A percentile compares a stretch with the other conserved stretches of the same genome.
Evolutionary conservation across 2,113 vertebrate species (phyloP).

Genomic region (Ochotona curzoniae): DNA sequence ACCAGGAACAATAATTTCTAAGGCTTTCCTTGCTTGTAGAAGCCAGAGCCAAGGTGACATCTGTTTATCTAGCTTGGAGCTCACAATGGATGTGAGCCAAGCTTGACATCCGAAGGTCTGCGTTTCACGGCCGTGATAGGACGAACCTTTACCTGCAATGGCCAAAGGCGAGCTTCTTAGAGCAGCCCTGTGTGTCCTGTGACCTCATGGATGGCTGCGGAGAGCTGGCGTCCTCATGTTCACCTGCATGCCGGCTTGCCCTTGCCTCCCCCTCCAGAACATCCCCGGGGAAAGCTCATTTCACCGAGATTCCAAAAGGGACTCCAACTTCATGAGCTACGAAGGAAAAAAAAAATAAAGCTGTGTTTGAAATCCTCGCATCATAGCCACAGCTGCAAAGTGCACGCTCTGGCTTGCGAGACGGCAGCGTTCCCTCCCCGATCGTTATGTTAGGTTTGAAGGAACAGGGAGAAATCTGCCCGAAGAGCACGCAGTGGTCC

Average conservation of each 20-base stretch:
- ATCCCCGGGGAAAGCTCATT: background rate
- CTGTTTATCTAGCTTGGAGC: background rate
- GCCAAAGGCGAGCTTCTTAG: background rate
- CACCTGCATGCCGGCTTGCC: background rate
- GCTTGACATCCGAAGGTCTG: too few species aligned
- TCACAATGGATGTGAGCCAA: accelerated
- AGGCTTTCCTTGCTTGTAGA: too few species aligned
- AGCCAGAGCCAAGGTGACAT: background rate
- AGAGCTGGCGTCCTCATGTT: background rate
- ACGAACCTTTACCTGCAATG: background rate
- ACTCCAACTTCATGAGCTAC: background rate
- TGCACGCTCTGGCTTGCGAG: background rate
- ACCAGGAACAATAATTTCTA: background rate
- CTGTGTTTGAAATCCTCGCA: background rate
- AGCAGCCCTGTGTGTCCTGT: background rate
- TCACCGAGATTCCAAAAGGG: constrained; percentile 1
- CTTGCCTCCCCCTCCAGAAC: background rate
- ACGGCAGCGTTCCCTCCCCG: background rate
- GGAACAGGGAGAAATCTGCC: background rate
- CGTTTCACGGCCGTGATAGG: background rate
- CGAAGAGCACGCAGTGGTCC: background rate
- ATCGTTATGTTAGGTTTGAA: background rate
- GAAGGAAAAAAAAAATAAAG: too few species aligned
- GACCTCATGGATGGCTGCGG: background rate
- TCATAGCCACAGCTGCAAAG: background rate